Conservation (phyloP, 2,113 vertebrate genomes). For the Hemiprocne comata region DNA sequence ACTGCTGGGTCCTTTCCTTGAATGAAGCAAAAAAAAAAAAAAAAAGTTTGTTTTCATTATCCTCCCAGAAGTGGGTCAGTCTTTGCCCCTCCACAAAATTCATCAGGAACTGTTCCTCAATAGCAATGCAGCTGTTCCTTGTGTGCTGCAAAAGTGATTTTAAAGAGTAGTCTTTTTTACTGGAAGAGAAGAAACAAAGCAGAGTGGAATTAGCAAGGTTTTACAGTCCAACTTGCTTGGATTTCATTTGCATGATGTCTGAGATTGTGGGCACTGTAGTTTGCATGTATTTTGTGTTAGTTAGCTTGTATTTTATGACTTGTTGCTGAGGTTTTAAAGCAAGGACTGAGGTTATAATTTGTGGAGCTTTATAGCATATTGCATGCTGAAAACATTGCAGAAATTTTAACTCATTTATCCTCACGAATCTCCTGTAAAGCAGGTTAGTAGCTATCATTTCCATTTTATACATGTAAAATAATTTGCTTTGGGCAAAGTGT, state of each 20-base stretch:
- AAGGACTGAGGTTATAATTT: not conserved
- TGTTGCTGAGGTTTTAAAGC: not conserved
- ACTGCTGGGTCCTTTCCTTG: not conserved
- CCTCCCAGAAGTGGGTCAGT: not conserved
- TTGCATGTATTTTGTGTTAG: not conserved
- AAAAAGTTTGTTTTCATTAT: not conserved
- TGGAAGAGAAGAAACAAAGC: not conserved
- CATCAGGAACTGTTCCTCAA: not conserved
- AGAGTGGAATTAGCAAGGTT: not conserved
- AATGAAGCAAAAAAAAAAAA: not conserved
- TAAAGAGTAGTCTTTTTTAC: not conserved
- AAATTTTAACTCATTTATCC: constrained; percentile 47
- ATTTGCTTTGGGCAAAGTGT: not conserved
- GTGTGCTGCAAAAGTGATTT: not conserved
- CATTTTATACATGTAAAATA: constrained; percentile 42
- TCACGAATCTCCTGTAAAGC: constrained; percentile 13
- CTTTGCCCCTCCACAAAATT: not conserved
- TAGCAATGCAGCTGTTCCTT: not conserved
- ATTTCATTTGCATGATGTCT: not conserved
- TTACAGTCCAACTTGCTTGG: not conserved
- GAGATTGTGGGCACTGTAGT: not conserved
- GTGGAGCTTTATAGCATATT: not conserved
- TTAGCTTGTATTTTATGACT: not conserved
- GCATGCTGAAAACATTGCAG: constrained; percentile 4
- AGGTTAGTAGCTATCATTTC: constrained; percentile 21